Percentiles rank a stretch among this genome's conserved stretches.
These are phyloP conservation scores for Zapus hudsonius DNA, from an alignment of 2,113 vertebrate genomes.

Conservation along the genomic window DNA sequence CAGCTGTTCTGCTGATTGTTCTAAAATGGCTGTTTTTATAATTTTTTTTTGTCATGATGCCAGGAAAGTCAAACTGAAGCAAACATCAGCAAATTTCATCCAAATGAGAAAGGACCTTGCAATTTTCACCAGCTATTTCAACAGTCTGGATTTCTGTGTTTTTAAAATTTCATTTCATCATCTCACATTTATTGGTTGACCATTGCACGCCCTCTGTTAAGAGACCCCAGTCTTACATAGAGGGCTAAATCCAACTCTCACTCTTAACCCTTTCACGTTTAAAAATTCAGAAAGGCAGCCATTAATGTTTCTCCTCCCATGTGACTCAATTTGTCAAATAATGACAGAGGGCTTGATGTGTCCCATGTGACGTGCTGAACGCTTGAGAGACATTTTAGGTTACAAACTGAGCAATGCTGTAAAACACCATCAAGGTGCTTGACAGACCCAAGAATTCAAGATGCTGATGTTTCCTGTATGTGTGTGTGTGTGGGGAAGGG, in stretches of 20 bases:
- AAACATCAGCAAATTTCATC: conserved; percentile 9
- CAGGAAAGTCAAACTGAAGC: conserved; percentile 66
- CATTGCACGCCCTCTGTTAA: not conserved
- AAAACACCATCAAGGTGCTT: not conserved
- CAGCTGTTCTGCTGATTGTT: conserved; percentile 74
- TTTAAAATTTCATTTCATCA: not conserved
- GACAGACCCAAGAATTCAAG: not conserved
- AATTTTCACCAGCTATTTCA: conserved; percentile 34
- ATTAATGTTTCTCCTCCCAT: conserved; percentile 11
- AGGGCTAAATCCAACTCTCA: not conserved
- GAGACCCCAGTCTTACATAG: not conserved
- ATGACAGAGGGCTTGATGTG: not conserved
- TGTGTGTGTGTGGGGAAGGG: too few species aligned
- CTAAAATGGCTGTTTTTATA: conserved; percentile 66
- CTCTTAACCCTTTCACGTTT: not conserved
- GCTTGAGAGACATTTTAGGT: not conserved
- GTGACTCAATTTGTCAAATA: not conserved
- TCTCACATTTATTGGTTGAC: not conserved
- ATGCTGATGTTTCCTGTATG: conserved; percentile 14
- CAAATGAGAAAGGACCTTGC: not conserved
- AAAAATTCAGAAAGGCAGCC: conserved; percentile 36
- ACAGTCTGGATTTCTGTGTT: conserved; percentile 16
- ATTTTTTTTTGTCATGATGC: conserved; percentile 57
- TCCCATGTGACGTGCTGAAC: not conserved
- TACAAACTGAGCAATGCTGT: not conserved